phyloP scores from a whole-genome alignment of 35 echinoderm and acorn worm species.

The Heliocidaris erythrogramma region DNA sequence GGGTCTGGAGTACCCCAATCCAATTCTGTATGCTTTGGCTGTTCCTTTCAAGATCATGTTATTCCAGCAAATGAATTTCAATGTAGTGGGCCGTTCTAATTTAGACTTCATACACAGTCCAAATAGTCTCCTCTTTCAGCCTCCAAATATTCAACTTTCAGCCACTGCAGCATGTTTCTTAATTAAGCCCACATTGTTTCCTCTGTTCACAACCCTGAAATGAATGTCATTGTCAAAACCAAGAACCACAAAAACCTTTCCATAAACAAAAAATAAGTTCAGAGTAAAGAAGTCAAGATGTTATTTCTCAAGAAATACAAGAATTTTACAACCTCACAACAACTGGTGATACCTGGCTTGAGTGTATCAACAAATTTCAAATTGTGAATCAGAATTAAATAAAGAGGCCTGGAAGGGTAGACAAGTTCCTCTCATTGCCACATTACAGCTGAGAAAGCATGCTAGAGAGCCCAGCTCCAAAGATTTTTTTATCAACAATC shows the following conservation, averaged over 20 bases:
- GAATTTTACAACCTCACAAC: no score
- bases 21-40: not conserved
- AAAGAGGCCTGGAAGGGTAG: not conserved
- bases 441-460: not conserved
- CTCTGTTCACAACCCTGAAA: no score
- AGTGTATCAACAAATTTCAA: no score
- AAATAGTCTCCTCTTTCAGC: not conserved
- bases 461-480: not conserved
- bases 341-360: no score
- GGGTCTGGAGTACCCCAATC: not conserved
- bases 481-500: slow-evolving; percentile 27
- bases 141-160: not conserved
- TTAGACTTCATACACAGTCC: not conserved
- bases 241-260: no score
- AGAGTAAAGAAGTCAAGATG: no score
- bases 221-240: no score
- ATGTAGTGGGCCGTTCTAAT: not conserved
- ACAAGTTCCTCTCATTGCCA: not conserved
- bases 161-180: not conserved
- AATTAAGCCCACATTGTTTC: not conserved
- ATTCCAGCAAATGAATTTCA: not conserved
- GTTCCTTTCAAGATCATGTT: not conserved
- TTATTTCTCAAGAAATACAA: no score
- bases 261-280: no score
- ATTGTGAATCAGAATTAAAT: no score